Conservation (phyloP, 2,888 invertebrate genomes). For the Graphium colonna region DNA sequence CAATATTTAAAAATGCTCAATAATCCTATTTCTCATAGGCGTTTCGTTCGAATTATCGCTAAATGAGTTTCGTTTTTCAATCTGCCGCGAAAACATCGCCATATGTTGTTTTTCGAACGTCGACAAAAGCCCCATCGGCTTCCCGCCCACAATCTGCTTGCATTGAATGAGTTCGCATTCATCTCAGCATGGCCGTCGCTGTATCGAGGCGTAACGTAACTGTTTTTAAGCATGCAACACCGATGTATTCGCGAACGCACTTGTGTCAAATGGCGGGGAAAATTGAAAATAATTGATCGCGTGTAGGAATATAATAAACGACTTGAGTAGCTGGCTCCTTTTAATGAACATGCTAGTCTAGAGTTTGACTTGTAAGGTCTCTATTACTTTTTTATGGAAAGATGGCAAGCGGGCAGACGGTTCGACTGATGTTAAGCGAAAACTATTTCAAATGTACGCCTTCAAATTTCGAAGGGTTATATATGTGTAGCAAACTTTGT, state of each 20-base stretch:
- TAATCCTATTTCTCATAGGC: conserved; percentile 1
- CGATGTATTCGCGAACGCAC: conserved; percentile 6
- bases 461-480: too few relatives aligned
- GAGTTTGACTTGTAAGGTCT: too few relatives aligned
- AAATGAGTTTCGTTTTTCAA: conserved; percentile 39
- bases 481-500: too few relatives aligned
- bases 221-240: conserved; percentile 49
- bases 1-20: conserved; percentile 13
- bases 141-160: conserved; percentile 42
- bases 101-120: conserved; percentile 52
- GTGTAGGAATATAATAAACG: not conserved
- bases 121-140: conserved; percentile 44
- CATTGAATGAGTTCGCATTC: conserved; percentile 47
- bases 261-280: conserved; percentile 8
- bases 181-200: conserved; percentile 29
- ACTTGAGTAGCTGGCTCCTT: too few relatives aligned
- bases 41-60: conserved; percentile 36
- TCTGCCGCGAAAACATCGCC: conserved; percentile 49
- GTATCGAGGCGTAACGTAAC: conserved; percentile 46
- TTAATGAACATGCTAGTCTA: too few relatives aligned
- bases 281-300: not conserved
- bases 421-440: too few relatives aligned
- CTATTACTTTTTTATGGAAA: too few relatives aligned
- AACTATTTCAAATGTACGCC: too few relatives aligned
- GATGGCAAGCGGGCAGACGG: too few relatives aligned